These are phyloP conservation scores for Martes martes DNA, from an alignment of 2,113 vertebrate species.

Conservation along the genomic window DNA sequence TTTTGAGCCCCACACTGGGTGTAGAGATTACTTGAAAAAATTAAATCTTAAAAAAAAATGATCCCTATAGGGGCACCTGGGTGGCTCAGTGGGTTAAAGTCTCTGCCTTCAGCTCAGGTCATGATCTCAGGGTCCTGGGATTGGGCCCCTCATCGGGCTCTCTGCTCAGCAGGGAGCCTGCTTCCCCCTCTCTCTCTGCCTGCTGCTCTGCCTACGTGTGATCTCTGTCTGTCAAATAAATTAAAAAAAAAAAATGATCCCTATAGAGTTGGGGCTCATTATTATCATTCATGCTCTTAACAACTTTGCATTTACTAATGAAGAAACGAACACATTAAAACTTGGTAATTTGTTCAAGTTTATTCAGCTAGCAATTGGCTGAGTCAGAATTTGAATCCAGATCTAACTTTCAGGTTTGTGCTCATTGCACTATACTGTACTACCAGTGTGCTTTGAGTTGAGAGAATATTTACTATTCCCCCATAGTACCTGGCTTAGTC, in stretches of 20 bases:
- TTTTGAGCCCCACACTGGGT: not conserved
- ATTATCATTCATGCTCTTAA: not conserved
- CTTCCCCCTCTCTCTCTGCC: too few relatives aligned
- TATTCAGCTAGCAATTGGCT: not conserved
- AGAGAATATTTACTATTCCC: not conserved
- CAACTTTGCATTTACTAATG: not conserved
- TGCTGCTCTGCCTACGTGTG: too few relatives aligned
- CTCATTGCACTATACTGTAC: fast-evolving
- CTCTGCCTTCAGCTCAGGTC: too few relatives aligned
- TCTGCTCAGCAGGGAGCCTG: too few relatives aligned
- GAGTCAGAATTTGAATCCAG: not conserved
- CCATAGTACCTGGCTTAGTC: too few relatives aligned
- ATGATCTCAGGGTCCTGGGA: too few relatives aligned
- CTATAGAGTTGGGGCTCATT: not conserved
- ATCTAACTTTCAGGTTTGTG: not conserved
- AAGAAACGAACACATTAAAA: not conserved
- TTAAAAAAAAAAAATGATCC: not conserved
- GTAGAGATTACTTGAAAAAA: not conserved
- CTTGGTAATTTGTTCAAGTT: not conserved
- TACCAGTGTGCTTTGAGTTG: not conserved
- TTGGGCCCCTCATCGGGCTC: too few relatives aligned
- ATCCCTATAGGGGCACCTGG: too few relatives aligned
- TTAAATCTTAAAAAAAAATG: not conserved
- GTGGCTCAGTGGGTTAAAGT: too few relatives aligned
- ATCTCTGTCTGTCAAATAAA: too few relatives aligned